Conservation (phyloP, 2,888 invertebrate species). For the Drosophila rellima region DNA sequence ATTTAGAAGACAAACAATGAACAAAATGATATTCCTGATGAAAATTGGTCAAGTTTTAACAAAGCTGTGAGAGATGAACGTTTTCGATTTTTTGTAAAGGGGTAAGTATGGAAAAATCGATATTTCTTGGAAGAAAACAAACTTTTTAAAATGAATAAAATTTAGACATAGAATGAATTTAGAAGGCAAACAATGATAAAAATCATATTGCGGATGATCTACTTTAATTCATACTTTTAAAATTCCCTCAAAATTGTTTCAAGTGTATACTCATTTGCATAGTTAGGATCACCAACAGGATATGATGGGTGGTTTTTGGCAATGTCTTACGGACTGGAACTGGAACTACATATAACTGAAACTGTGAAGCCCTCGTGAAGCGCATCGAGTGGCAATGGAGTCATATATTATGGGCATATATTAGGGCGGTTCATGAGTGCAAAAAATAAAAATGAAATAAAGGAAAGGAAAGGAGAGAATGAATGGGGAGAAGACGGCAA, state of each 20-base stretch:
- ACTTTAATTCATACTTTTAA: too few relatives aligned
- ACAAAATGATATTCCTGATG: too few relatives aligned
- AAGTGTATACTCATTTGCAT: slow-evolving; percentile 7
- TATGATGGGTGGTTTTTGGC: slow-evolving; percentile 2
- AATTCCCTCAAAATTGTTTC: neutral
- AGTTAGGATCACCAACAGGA: slow-evolving; percentile 37
- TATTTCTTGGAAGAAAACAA: too few relatives aligned
- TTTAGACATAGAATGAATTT: too few relatives aligned
- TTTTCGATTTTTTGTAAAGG: too few relatives aligned
- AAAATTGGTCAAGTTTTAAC: too few relatives aligned
- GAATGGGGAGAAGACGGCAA: slow-evolving; percentile 2
- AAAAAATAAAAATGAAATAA: slow-evolving; percentile 27
- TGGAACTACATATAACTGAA: slow-evolving; percentile 8
- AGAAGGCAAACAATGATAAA: too few relatives aligned
- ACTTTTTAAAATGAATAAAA: too few relatives aligned
- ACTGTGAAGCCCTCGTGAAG: slow-evolving; percentile 32
- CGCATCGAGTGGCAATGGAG: slow-evolving; percentile 57
- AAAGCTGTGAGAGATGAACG: too few relatives aligned
- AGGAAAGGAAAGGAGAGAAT: neutral
- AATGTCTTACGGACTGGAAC: slow-evolving; percentile 35
- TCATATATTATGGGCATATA: slow-evolving; percentile 66
- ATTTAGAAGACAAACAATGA: too few relatives aligned
- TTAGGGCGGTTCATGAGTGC: slow-evolving; percentile 42
- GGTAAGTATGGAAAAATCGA: too few relatives aligned
- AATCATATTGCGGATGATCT: too few relatives aligned